Evolutionary conservation across 2,888 invertebrate species (phyloP), one percentile per base, ranked within the genome.

Genomic region (Panopea generosa): DNA sequence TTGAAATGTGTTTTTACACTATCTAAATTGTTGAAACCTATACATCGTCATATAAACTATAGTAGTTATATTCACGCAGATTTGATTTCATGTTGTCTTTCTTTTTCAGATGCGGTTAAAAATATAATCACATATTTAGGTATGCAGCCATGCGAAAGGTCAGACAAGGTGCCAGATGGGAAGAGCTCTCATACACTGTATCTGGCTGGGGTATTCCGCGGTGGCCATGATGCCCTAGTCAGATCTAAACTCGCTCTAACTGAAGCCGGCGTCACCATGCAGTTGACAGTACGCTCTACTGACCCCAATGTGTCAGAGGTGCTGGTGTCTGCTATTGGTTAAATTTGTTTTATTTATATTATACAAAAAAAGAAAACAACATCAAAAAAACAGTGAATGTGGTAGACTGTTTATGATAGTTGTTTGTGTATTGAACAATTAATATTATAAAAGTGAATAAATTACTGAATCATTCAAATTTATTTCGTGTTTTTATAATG

Each of bases 161-260:
- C 96, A 1, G 97, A 98, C 91, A 95, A 95, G 86, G 95, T 98
- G 1, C 95, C 95, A 0, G 96, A 97, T 79, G 97, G 96, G 53
- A 96, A 96, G 80, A 90, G 95, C 20, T 95, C 96, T 0, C 98
- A 98, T 91, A 96, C 96, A 0, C 93, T 98, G 40, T 94, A 95
- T 63, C 94, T 98, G 78, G 95, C 96, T 40, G 99, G 98, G 93
- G 91, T 96, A 26, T 99, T 97, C 92, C 95, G 99, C 69, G 98
- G 98, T 0, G 98, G 98, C 0, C 95, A 96, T 63, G 97, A 98
- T 71, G 96, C 98, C 33, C 93, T 99, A 65, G 97, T 98, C 0
- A 94, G 96, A 75, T 96, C 98, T 2, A 97, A 97, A 92, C 92
- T 97, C 74, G 96, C 95, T 1, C 94, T 97, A n/a, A 95, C 95